Base-by-base conservation (phyloP, 2,113 vertebrate genomes). In the Passer montanus region DNA sequence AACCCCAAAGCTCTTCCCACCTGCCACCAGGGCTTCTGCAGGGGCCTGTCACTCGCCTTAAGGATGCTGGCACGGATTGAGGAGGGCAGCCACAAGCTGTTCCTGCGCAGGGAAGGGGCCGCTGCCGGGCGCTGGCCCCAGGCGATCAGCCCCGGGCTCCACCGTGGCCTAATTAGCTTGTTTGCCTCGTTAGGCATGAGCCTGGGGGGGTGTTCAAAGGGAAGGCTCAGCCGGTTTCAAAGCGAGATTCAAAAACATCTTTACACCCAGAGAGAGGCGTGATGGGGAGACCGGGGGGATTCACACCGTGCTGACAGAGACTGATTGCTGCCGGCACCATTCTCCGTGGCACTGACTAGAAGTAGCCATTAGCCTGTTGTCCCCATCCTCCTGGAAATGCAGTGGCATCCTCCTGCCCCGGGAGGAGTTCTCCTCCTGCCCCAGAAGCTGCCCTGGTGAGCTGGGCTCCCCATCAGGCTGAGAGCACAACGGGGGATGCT, bases 101-200 rank as follows among this genome's bases (percentile, higher is more conserved):
- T 92, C 66, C 88, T 63, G 39, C 0, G 0, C 30, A 30, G 31
- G 18, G 35, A 90, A 90, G 83, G 83, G 55, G 83, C 73, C 0
- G 63, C 73, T 70, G 80, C 76, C 2, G 12, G 82, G 78, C 4
- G 2, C 82, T 76, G 79, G 92, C 95, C 94, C 80, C 76, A 94
- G 91, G 95, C 73, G 8, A 94, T 88, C 47, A 87, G 93, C 95
- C 89, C 64, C 1, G 7, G 83, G 96, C 91, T 93, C 94, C 76
- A 77, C 75, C 5, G 31, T 3, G 56, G 95, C 94, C 91, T 97
- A 93, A 97, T 95, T 96, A 96, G 64, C 86, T 93, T 37, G 18
- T 90, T 92, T 90, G 93, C 89, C 87, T 95, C 76, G 4, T 91
- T 95, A 94, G 91, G 60, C 93, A 43, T 28, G 56, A 77, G 84